phyloP scores from a whole-genome alignment of 2,888 invertebrate genomes.

The Xestia c-nigrum region DNA sequence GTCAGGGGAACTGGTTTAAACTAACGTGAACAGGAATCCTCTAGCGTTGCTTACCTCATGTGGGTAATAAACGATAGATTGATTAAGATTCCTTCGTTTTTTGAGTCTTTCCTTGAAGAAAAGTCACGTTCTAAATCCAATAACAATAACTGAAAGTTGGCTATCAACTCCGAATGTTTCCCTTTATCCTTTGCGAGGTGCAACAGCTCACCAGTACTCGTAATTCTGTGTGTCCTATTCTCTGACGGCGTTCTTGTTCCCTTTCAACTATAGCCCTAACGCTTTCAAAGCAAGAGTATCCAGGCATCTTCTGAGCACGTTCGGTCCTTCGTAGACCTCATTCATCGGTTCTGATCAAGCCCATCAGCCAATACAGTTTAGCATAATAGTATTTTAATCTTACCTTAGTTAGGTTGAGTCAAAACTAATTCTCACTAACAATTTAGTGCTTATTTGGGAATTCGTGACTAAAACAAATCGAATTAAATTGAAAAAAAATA shows the following conservation, averaged over 20 bases:
- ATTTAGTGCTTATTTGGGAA: not conserved
- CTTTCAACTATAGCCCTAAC: not conserved
- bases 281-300: not conserved
- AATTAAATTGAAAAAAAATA: not conserved
- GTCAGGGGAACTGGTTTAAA: conserved; percentile 67
- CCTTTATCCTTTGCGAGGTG: not conserved
- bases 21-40: conserved; percentile 41
- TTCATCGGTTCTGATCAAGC: not conserved
- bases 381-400: not conserved
- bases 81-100: not conserved
- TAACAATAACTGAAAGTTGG: not conserved
- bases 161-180: not conserved
- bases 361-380: not conserved
- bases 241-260: not conserved
- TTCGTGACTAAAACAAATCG: not conserved
- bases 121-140: not conserved
- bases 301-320: not conserved
- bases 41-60: conserved; percentile 32
- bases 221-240: not conserved
- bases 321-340: not conserved
- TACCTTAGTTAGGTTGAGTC: not conserved
- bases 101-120: not conserved
- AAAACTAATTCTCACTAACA: not conserved
- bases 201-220: not conserved
- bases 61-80: conserved; percentile 4